Evolutionary conservation across 2,113 vertebrate genomes (phyloP).

Genomic region (Phylloscopus whistleri): DNA sequence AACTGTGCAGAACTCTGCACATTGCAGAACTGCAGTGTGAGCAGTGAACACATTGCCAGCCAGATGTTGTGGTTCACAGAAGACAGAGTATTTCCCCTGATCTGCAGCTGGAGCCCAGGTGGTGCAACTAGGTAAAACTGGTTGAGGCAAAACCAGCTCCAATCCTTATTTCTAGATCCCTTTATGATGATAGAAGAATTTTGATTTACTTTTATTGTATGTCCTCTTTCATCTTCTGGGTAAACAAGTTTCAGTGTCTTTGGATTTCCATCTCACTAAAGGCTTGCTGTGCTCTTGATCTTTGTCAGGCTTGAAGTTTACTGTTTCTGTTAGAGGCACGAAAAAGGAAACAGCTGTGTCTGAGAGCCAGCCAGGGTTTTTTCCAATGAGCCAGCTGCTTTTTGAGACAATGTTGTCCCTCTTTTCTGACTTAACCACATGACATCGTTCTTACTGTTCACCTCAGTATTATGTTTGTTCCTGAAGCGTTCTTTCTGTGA

Average conservation of each 20-base stretch:
- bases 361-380: neutral
- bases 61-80: neutral
- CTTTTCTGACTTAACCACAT: neutral
- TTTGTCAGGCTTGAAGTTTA: neutral
- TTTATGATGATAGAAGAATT: neutral
- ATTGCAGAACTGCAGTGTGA: neutral
- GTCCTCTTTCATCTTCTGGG: neutral
- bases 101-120: neutral
- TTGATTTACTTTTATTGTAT: neutral
- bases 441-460: neutral
- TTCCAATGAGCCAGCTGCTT: neutral
- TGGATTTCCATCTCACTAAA: neutral
- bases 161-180: neutral
- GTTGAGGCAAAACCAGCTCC: neutral
- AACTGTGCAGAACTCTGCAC: too few relatives aligned
- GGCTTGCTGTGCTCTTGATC: neutral
- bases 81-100: neutral
- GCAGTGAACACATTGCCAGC: neutral
- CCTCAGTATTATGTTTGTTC: neutral
- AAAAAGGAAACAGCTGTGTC: neutral
- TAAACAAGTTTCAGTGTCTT: neutral
- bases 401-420: neutral
- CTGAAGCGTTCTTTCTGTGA: neutral
- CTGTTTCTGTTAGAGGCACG: neutral
- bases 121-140: neutral